Percentiles rank a stretch among this genome's conserved stretches.
These are phyloP conservation scores for Pristiophorus japonicus DNA, from an alignment of 2,113 vertebrate species.

Conservation along the genomic window DNA sequence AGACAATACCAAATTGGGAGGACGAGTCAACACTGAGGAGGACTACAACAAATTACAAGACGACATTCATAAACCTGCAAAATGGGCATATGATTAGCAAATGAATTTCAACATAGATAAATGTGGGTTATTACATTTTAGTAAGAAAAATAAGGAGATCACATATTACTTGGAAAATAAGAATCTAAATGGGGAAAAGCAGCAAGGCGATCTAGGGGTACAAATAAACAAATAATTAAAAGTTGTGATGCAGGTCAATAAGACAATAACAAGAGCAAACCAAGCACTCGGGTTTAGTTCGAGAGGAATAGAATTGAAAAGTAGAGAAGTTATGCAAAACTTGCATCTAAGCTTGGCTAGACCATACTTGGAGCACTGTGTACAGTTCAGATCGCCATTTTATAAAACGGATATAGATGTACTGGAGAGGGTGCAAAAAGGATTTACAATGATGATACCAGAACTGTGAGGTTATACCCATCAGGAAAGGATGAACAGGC, in stretches of 20 bases:
- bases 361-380: no score
- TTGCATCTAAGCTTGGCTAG: no score
- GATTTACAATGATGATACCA: neutral
- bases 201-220: neutral
- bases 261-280: neutral
- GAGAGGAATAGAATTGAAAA: neutral
- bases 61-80: neutral
- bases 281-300: neutral
- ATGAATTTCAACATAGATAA: neutral
- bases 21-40: neutral
- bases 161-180: neutral
- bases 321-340: neutral
- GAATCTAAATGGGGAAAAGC: neutral
- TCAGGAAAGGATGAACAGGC: neutral
- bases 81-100: neutral
- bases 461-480: neutral
- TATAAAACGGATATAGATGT: neutral
- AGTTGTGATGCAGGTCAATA: neutral
- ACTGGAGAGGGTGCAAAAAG: neutral
- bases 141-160: neutral
- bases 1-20: neutral
- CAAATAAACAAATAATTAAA: neutral
- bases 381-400: neutral
- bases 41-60: neutral
- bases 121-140: neutral